Base-by-base conservation (phyloP, 1,140 invertebrate genomes). In the Lepidostoma basale region DNA sequence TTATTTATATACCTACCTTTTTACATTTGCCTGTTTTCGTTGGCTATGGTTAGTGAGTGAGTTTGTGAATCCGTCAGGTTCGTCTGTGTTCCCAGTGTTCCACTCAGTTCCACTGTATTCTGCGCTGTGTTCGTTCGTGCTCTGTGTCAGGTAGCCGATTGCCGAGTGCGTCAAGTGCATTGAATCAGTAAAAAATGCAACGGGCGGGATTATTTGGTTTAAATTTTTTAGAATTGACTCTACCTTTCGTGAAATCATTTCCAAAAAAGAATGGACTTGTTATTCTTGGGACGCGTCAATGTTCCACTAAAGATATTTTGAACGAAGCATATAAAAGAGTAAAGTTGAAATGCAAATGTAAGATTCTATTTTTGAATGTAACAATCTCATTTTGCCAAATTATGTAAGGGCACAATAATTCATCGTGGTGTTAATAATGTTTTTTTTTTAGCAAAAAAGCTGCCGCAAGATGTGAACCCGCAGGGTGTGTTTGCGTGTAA, bases 401-500 rank as follows among this genome's bases (percentile, higher is more conserved):
- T 58, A 65, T 65, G 33, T 65, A 65, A 65, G 58, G 20, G 23
- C 18, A 16, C 22, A 36, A 39, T 26, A 18, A 36, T 18, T 3
- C 20, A 6, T 1, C 12, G 20, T 59, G 28, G n/a, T 12, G 23
- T 25, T 16, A 54, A 12, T 12, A 14, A 52, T 52, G 25, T 52
- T n/a, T 23, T 28, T 44, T 52, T 81, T 85, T 73, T 77, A 95
- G 92, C 92, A 1, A 95, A 95, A 77, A 95, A 95, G 75, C 80
- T 94, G 9, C 93, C 94, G 16, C 87, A 89, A 74, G 91, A 96
- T 85, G 93, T 96, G 0, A 92, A 94, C 76, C 85, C 88, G 0
- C 84, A 87, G 73, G 93, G 91, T 16, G 94, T 98, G 0, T 99
- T 98, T 85, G 94, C 95, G n/a, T 98, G 96, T 81, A 98, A 98